phyloP scores from a whole-genome alignment of 64 coral and sea anemone species.

The Dendrophyllia cribrosa region DNA sequence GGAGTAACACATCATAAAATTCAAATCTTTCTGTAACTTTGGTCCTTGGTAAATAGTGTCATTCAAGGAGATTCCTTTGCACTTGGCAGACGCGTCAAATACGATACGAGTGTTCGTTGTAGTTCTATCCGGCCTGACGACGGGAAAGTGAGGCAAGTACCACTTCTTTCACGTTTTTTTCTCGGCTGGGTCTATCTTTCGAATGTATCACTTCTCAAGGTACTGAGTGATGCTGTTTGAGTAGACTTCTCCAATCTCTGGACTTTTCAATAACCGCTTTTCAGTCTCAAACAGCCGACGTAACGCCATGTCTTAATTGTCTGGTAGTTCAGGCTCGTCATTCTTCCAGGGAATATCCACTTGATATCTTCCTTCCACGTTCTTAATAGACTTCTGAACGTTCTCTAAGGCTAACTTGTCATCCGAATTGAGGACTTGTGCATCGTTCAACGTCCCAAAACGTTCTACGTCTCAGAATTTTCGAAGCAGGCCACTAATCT shows the following conservation, averaged over 20 bases:
- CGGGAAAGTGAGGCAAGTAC: conserved; percentile 57
- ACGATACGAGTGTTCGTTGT: conserved; percentile 64
- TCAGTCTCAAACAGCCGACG: conserved; percentile 26
- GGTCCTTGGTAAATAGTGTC: conserved; percentile 52
- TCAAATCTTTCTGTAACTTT: conserved; percentile 58
- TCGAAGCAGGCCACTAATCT: conserved; percentile 15
- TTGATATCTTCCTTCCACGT: conserved; percentile 52
- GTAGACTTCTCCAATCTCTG: conserved; percentile 11
- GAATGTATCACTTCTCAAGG: background rate
- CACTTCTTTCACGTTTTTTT: background rate
- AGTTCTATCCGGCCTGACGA: conserved; percentile 18
- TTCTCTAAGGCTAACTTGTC: background rate
- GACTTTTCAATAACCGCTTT: conserved; percentile 30
- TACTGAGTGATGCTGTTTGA: conserved; percentile 26
- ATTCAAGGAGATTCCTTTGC: conserved; percentile 48
- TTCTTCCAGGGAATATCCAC: conserved; percentile 50
- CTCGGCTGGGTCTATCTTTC: conserved; percentile 1
- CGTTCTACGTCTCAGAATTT: conserved; percentile 50
- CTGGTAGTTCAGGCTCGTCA: background rate
- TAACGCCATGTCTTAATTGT: conserved; percentile 60
- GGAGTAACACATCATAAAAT: conserved; percentile 44
- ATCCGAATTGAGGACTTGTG: background rate
- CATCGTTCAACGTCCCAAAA: background rate
- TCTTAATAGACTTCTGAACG: conserved; percentile 7
- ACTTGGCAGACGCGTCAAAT: conserved; percentile 61